Evolutionary conservation across 2,888 invertebrate species (phyloP), one percentile per base, ranked within the genome.

Genomic region (Protophormia terraenovae): DNA sequence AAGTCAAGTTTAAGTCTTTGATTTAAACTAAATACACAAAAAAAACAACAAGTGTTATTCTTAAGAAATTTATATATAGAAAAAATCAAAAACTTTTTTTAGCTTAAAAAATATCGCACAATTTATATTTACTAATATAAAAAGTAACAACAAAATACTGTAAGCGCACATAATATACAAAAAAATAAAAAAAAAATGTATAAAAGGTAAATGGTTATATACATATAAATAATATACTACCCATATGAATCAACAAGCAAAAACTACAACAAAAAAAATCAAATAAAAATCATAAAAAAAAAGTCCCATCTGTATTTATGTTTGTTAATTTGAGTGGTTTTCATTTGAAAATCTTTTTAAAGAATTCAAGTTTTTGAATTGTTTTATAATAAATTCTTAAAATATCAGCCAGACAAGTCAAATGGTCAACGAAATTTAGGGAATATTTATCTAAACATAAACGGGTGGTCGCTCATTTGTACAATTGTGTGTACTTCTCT

Each of bases 401-500:
- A 67, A 62, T 62, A 19, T 66, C 14, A n/a, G 32, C 32, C 62
- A 72, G 32, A 22, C 60, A 53, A 60, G 29, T 66, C n/a, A 77
- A 66, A 50, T 35, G 38, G 71, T 41, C 66, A 29, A 24, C 8
- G 58, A 50, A 53, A 47, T 67, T 64, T 35, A 41, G 76, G 71
- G 38, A 60, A 72, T 77, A 67, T 67, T 19, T 41, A 66, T 47
- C 41, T 53, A 84, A 81, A 81, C 41, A 38, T 19, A 60, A 84
- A 80, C 84, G 84, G 80, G 76, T 84, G 84, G 75, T 75, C 75
- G 73, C 45, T 58, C 73, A 50, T n/a, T n/a, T n/a, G n/a, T n/a
- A n/a, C n/a, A n/a, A n/a, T n/a, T n/a, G n/a, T n/a, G n/a, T n/a
- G n/a, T n/a, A n/a, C n/a, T n/a, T n/a, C n/a, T n/a, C n/a, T n/a